phyloP scores from a whole-genome alignment of 1,140 invertebrate species.

The Brachionus paranguensis region DNA sequence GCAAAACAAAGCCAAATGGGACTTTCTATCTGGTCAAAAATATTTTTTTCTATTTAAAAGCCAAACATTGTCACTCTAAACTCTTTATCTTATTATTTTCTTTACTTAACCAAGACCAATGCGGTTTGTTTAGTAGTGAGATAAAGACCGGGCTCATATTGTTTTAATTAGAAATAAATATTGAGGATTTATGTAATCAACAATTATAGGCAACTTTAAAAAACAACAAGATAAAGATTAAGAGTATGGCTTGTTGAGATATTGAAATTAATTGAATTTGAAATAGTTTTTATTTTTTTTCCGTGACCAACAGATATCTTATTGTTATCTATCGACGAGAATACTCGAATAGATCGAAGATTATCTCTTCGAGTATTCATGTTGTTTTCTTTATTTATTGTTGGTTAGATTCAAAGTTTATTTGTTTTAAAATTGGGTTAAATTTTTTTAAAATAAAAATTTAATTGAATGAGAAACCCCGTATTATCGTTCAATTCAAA shows the following conservation, averaged over 20 bases:
- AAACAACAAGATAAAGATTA: slow-evolving; percentile 26
- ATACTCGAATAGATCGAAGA: slow-evolving; percentile 7
- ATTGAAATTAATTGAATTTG: slow-evolving; percentile 22
- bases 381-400: not conserved
- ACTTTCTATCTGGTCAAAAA: not conserved
- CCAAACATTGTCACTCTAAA: not conserved
- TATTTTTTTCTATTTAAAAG: not conserved
- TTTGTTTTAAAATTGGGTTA: slow-evolving; percentile 22
- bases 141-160: not conserved
- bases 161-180: slow-evolving; percentile 30
- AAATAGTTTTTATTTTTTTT: slow-evolving; percentile 1
- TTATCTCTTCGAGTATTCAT: slow-evolving; percentile 5
- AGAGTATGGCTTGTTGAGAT: not conserved
- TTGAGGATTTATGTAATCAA: slow-evolving; percentile 20
- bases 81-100: not conserved
- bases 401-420: not conserved
- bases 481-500: not conserved
- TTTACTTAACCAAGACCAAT: not conserved
- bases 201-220: not conserved
- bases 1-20: not conserved
- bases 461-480: not conserved
- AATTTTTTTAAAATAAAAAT: not conserved
- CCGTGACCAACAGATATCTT: not conserved
- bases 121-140: not conserved
- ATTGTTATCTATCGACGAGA: not conserved